These are phyloP conservation scores for Perca flavescens DNA, from an alignment of 2,113 vertebrate genomes.

Conservation along the genomic window DNA sequence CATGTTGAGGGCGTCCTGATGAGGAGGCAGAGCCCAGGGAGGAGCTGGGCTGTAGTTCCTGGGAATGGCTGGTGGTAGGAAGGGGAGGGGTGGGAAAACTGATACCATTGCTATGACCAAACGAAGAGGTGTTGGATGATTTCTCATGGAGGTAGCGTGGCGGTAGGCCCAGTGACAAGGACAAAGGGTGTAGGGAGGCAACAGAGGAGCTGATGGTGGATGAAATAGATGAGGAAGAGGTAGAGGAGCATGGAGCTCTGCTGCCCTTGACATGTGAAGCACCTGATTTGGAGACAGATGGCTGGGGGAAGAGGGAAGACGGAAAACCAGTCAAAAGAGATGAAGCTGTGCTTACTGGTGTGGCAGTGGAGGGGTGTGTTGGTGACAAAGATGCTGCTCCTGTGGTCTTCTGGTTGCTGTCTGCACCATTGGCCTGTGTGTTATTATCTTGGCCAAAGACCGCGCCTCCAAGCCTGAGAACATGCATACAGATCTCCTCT, in stretches of 20 bases:
- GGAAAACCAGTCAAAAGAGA: slow-evolving; percentile 75
- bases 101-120: slow-evolving; percentile 72
- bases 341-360: slow-evolving; percentile 64
- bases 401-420: slow-evolving; percentile 67
- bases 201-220: slow-evolving; percentile 75
- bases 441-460: slow-evolving; percentile 83
- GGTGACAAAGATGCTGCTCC: slow-evolving; percentile 70
- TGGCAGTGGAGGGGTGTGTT: slow-evolving; percentile 69
- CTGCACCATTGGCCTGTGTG: slow-evolving; percentile 65
- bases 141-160: slow-evolving; percentile 88
- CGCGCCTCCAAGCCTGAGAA: slow-evolving; percentile 88
- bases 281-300: slow-evolving; percentile 77
- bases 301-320: slow-evolving; percentile 78
- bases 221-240: slow-evolving; percentile 65
- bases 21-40: slow-evolving; percentile 69
- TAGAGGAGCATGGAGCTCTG: slow-evolving; percentile 68
- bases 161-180: slow-evolving; percentile 81
- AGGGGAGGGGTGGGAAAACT: slow-evolving; percentile 76
- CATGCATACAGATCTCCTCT: slow-evolving; percentile 93
- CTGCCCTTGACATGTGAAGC: slow-evolving; percentile 65
- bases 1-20: slow-evolving; percentile 83
- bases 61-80: slow-evolving; percentile 72
- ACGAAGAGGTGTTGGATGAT: slow-evolving; percentile 81
- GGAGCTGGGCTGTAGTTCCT: slow-evolving; percentile 79
- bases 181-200: slow-evolving; percentile 81